A percentile compares a stretch with the other conserved stretches of the same genome.
These are phyloP conservation scores for Limosa lapponica DNA, from an alignment of 2,797 vertebrate species.

Conservation along the genomic window DNA sequence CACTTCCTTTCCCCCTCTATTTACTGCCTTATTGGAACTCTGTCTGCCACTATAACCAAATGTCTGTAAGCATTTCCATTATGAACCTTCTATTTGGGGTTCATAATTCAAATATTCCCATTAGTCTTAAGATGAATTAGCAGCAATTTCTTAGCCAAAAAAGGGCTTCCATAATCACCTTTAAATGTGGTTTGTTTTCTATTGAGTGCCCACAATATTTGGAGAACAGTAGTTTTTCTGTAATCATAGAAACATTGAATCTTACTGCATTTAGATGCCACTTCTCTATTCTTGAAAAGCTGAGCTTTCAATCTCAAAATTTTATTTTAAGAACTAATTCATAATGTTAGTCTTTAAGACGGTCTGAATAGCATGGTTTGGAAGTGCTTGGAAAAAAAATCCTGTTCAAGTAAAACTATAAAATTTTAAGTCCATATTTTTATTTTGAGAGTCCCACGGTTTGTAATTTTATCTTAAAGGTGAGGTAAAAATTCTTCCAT, in stretches of 20 bases:
- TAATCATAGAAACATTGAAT: neutral
- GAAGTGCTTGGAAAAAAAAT: neutral
- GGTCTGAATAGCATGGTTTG: neutral
- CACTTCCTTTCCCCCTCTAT: neutral
- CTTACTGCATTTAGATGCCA: neutral
- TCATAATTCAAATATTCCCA: slow-evolving; percentile 23
- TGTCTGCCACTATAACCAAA: neutral
- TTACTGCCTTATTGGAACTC: neutral
- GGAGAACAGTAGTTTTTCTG: neutral
- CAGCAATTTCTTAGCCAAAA: neutral
- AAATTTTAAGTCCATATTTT: neutral
- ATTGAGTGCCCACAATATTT: neutral
- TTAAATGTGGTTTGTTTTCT: neutral
- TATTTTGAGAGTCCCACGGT: neutral
- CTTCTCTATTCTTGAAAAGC: neutral
- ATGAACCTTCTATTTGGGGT: neutral
- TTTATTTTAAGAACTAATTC: neutral
- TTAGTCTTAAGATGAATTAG: slow-evolving; percentile 26
- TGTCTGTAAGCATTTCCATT: neutral
- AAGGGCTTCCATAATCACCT: neutral
- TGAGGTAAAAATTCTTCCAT: neutral
- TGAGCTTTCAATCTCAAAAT: neutral
- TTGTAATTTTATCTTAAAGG: neutral
- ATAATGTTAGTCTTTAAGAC: neutral
- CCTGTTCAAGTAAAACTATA: neutral